Percentiles rank a stretch among this genome's conserved stretches.
Conservation (phyloP, 30 jellyfish, hydroid and myxozoan genomes). For the Chrysaora quinquecirrha region DNA sequence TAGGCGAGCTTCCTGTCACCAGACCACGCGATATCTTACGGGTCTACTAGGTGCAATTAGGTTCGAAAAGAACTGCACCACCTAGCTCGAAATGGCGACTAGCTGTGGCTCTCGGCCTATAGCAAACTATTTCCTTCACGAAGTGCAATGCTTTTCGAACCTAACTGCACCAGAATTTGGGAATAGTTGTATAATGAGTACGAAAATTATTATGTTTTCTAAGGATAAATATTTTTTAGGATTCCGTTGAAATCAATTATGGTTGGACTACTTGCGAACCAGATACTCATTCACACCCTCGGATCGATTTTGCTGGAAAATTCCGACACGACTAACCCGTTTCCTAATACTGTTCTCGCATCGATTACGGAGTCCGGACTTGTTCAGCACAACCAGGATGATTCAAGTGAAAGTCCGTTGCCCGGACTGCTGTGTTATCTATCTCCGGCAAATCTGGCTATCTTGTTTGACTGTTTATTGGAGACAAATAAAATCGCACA, state of each 20-base stretch:
- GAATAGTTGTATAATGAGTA: too few relatives aligned
- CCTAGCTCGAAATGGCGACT: too few relatives aligned
- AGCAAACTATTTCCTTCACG: too few relatives aligned
- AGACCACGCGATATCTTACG: too few relatives aligned
- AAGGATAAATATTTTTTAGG: too few relatives aligned
- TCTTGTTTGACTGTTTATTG: constrained; percentile 88
- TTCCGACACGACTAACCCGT: constrained; percentile 82
- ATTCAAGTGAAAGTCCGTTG: constrained; percentile 77
- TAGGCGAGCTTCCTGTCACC: too few relatives aligned
- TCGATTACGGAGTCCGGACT: constrained; percentile 93
- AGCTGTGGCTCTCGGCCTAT: too few relatives aligned
- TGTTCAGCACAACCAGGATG: constrained; percentile 88
- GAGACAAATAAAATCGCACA: constrained; percentile 89
- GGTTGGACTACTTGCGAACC: constrained; percentile 92
- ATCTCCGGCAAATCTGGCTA: constrained; percentile 90
- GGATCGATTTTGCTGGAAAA: constrained; percentile 95
- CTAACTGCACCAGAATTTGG: too few relatives aligned
- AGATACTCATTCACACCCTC: constrained; percentile 88
- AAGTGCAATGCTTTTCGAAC: too few relatives aligned
- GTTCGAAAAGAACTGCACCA: too few relatives aligned
- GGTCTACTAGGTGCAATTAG: too few relatives aligned
- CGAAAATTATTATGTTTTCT: too few relatives aligned
- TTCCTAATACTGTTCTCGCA: constrained; percentile 74
- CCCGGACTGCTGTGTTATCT: constrained; percentile 95
- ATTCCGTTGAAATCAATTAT: constrained; percentile 86